Conservation (phyloP, 2,113 vertebrate genomes). For the Neolamprologus modestus region DNA sequence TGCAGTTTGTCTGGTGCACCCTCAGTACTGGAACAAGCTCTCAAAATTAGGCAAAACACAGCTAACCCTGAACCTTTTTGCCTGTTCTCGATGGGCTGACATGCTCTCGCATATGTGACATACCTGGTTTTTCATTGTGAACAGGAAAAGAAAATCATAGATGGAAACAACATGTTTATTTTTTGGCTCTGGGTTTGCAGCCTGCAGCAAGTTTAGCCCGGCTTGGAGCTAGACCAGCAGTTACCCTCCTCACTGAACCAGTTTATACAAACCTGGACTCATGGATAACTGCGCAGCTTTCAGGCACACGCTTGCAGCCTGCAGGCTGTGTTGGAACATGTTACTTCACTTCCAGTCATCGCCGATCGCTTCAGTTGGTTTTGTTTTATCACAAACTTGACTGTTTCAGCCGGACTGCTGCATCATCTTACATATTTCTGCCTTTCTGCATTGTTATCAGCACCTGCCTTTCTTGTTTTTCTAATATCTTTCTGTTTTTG, state of each 20-base stretch:
- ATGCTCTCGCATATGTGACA: not conserved
- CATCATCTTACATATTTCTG: not conserved
- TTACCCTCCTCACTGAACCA: not conserved
- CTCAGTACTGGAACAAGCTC: not conserved
- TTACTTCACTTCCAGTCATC: not conserved
- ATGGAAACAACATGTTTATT: not conserved
- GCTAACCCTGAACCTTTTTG: not conserved
- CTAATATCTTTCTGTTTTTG: not conserved
- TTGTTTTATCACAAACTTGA: not conserved
- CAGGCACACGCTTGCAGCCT: not conserved
- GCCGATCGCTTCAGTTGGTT: not conserved
- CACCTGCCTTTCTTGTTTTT: not conserved
- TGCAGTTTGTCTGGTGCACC: not conserved
- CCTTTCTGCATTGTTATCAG: not conserved
- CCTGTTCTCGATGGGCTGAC: not conserved
- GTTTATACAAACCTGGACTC: not conserved
- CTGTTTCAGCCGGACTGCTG: not conserved
- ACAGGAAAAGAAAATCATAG: not conserved
- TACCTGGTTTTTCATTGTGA: not conserved
- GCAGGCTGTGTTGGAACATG: conserved; percentile 4
- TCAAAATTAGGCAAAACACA: not conserved
- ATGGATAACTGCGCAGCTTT: not conserved
- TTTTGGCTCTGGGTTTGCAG: not conserved
- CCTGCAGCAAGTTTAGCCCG: not conserved
- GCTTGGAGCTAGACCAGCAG: not conserved